Conservation (phyloP, 2,888 invertebrate species). For the Standfussiana lucernea region DNA sequence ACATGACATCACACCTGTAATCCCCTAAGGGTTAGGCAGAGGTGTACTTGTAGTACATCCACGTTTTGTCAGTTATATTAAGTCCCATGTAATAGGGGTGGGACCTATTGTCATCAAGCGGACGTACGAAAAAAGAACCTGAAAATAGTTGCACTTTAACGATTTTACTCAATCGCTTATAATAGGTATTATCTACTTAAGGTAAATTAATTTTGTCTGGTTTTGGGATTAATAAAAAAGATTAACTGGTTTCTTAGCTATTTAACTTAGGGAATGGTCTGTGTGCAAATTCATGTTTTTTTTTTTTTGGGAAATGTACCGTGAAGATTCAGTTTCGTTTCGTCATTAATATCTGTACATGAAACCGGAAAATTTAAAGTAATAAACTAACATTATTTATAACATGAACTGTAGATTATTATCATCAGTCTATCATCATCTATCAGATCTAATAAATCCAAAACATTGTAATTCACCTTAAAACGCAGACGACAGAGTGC, state of each 20-base stretch:
- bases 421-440: no score
- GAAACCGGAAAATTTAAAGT: background rate
- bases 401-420: background rate
- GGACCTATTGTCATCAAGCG: background rate
- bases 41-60: background rate
- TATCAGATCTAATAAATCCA: background rate
- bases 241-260: background rate
- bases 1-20: background rate
- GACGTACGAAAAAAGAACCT: background rate
- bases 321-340: background rate
- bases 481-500: background rate
- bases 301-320: background rate
- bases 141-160: background rate
- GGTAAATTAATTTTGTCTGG: background rate
- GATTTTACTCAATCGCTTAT: background rate
- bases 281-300: background rate
- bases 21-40: background rate
- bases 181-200: background rate
- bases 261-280: background rate
- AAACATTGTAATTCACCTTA: constrained; percentile 4
- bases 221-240: background rate
- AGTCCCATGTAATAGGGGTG: background rate
- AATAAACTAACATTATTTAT: background rate
- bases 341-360: background rate
- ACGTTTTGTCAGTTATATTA: background rate